Conservation (phyloP, 2,797 vertebrate species). For the Falco columbarius region DNA sequence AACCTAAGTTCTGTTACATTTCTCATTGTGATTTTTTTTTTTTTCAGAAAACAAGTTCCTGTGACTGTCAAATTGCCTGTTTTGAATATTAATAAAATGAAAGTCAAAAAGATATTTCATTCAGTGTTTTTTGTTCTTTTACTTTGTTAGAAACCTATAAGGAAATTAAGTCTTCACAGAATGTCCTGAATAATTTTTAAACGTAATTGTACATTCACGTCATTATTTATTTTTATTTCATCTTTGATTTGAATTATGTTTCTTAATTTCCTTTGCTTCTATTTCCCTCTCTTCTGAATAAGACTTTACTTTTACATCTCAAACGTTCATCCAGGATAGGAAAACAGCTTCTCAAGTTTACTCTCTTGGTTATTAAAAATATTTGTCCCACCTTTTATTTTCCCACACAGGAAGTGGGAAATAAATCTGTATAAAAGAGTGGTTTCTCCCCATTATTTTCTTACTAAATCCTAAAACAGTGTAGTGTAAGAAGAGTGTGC, state of each 20-base stretch:
- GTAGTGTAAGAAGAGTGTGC: neutral
- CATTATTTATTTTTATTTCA: neutral
- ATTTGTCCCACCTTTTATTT: neutral
- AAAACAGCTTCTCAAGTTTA: neutral
- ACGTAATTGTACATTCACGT: fast-evolving
- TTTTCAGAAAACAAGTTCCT: neutral
- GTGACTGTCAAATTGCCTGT: neutral
- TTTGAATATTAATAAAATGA: neutral
- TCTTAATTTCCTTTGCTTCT: neutral
- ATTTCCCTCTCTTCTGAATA: neutral
- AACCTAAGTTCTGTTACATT: fast-evolving
- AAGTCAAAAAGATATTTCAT: neutral
- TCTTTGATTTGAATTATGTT: neutral
- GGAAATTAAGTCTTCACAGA: neutral
- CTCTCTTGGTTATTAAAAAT: neutral
- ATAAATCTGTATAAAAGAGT: neutral
- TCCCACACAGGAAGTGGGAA: neutral
- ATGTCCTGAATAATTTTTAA: neutral
- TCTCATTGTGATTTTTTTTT: neutral
- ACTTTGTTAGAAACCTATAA: neutral
- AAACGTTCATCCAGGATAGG: neutral
- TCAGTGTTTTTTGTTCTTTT: neutral
- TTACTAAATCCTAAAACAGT: neutral
- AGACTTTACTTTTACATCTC: neutral
- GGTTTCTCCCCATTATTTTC: neutral